Evolutionary conservation across 30 jellyfish, hydroid and myxozoan species (phyloP), one percentile per base, ranked within the genome.

Genomic region (Cassiopea xamachana): DNA sequence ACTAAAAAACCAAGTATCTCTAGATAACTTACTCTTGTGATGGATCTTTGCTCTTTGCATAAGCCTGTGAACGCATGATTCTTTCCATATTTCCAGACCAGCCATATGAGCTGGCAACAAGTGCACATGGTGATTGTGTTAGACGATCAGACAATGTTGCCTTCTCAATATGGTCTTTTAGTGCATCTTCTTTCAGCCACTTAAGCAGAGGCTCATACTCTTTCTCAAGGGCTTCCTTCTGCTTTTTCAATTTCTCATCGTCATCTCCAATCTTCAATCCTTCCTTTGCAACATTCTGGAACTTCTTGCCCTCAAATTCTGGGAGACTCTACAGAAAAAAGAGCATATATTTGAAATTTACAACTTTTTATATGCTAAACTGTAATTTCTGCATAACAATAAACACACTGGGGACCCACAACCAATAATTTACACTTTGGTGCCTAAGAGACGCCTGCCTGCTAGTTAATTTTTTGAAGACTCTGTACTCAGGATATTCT

Each of bases 1-100:
- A 27, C 39, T 27, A 27, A 27, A 27, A 0, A 27, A 27, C 39
- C 0, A 27, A 83, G 4, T 12, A 81, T 4, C 17, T 39, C 17
- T 39, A 16, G 2, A 64, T 27, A 71, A 70, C 99, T 50, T 96
- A 96, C 99, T 89, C 95, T 80, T 90, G 97, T 9, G 99, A 84
- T 47, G 99, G 99, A 75, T 96, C 99, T 84, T 96, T 96, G 87
- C 98, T 87, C 75, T 96, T 96, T 14, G 99, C 99, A 77, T 97
- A 93, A 6, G 99, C 99, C 80, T 97, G 99, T 72, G 99, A 97
- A 61, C 94, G 97, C 98, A 97, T 92, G 67, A 97, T 97, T 70
- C 99, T 90, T 82, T 97, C 99, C 99, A 97, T 97, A 76, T 97
- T 97, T 27, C 99, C 99, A 48, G 99, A 93, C 98, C 98, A 97